Evolutionary conservation across 2,113 vertebrate species (phyloP), one percentile per base, ranked within the genome.

Genomic region (Oceanodroma tethys): DNA sequence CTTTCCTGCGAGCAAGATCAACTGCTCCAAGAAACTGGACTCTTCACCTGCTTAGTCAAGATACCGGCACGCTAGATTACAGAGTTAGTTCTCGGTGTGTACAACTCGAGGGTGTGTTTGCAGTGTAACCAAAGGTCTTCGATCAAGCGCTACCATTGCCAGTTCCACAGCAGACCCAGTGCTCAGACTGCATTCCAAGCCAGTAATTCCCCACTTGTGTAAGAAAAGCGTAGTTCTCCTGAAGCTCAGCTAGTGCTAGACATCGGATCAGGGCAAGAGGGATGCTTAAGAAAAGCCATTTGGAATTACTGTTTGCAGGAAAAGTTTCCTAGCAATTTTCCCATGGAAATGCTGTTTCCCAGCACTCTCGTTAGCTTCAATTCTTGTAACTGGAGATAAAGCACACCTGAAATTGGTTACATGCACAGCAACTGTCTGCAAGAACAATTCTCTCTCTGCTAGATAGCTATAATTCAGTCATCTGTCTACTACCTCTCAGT

Each of bases 351-450:
- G 55, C 9, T 4, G 0, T 66, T 70, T 70, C 42, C 55, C 55
- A n/a, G 32, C 25, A 9, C 68, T 20, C 92, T 67, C 4, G 0
- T 53, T 19, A 74, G 50, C 1, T 1, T 56, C 62, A 59, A 0
- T 29, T 88, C 48, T 53, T 36, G 7, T 16, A 13, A n/a, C 42
- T 1, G 9, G 59, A 75, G 52, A 32, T 34, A 50, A 67, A 85
- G 38, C 60, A 30, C 50, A 20, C 13, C 1, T 10, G 43, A 63
- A 55, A n/a, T 13, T 0, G 1, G 27, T 43, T 32, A 23, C 14
- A 7, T 21, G 25, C 76, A 19, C 66, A 21, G 60, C 52, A 76
- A 50, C 63, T 53, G 42, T 11, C 45, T 86, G 38, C 5, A 2
- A 80, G 72, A 73, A 19, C 36, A 22, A 13, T 12, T 22, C 56